A percentile compares a stretch with the other conserved stretches of the same genome.
phyloP scores from a whole-genome alignment of 2,113 vertebrate genomes.

The Vireo altiloquus region DNA sequence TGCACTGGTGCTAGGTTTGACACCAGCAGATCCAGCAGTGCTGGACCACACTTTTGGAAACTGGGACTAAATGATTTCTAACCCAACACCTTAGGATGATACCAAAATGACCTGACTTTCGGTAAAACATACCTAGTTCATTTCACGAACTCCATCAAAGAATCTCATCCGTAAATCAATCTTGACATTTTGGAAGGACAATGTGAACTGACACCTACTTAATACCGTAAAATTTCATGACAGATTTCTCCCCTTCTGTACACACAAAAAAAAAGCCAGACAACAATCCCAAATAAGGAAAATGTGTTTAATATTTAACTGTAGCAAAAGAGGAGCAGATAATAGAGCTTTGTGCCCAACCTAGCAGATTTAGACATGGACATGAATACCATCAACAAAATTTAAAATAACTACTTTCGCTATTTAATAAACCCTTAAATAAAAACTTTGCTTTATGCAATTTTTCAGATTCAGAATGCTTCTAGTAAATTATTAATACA shows the following conservation, averaged over 20 bases:
- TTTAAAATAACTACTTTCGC: background rate
- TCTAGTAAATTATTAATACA: background rate
- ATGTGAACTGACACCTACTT: background rate
- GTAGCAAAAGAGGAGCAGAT: background rate
- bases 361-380: background rate
- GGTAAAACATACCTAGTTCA: background rate
- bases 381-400: background rate
- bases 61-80: background rate
- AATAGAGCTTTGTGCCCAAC: background rate
- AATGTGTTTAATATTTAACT: background rate
- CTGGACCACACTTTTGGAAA: rapidly evolving
- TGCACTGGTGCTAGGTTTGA: background rate
- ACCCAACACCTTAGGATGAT: background rate
- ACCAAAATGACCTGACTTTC: background rate
- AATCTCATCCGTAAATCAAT: background rate
- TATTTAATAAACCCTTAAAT: background rate
- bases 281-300: background rate
- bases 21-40: background rate
- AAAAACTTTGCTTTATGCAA: background rate
- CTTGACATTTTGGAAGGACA: background rate
- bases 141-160: background rate
- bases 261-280: background rate
- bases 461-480: background rate
- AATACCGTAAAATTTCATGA: background rate
- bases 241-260: background rate